Conservation (phyloP, 2,888 invertebrate genomes). For the Nemotelus pantherinus region DNA sequence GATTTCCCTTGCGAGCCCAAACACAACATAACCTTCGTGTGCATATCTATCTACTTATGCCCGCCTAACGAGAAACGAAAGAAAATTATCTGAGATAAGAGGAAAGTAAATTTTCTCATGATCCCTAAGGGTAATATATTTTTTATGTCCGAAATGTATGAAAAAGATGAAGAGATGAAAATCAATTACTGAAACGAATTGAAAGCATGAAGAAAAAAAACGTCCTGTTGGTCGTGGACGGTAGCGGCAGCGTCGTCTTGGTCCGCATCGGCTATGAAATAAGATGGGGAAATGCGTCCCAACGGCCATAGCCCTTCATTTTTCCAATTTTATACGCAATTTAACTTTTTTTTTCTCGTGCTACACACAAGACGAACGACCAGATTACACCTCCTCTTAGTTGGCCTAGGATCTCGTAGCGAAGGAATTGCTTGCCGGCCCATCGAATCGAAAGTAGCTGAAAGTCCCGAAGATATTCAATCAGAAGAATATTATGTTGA, state of each 20-base stretch:
- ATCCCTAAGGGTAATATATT: constrained; percentile 48
- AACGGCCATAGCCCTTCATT: constrained; percentile 47
- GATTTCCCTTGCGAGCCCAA: background rate
- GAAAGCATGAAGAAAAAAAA: constrained; percentile 36
- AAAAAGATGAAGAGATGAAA: constrained; percentile 45
- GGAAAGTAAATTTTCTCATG: constrained; percentile 42
- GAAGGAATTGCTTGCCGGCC: constrained; percentile 9
- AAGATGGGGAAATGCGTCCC: constrained; percentile 43
- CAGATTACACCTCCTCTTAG: too few relatives aligned
- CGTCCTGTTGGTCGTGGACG: background rate
- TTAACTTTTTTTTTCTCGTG: constrained; percentile 46
- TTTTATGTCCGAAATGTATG: constrained; percentile 48
- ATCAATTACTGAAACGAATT: constrained; percentile 50
- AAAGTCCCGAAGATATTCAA: constrained; percentile 26
- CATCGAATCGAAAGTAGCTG: constrained; percentile 1
- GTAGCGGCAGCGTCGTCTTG: too few relatives aligned
- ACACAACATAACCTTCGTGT: background rate
- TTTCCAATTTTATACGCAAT: constrained; percentile 51
- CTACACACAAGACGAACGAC: background rate
- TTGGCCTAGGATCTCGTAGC: background rate
- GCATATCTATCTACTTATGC: constrained; percentile 7
- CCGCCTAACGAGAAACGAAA: constrained; percentile 12
- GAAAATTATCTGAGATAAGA: constrained; percentile 42
- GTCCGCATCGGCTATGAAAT: too few relatives aligned
- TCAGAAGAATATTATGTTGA: constrained; percentile 27